Evolutionary conservation across 2,888 invertebrate species (phyloP), one percentile per base, ranked within the genome.

Genomic region (Lathronympha strigana): DNA sequence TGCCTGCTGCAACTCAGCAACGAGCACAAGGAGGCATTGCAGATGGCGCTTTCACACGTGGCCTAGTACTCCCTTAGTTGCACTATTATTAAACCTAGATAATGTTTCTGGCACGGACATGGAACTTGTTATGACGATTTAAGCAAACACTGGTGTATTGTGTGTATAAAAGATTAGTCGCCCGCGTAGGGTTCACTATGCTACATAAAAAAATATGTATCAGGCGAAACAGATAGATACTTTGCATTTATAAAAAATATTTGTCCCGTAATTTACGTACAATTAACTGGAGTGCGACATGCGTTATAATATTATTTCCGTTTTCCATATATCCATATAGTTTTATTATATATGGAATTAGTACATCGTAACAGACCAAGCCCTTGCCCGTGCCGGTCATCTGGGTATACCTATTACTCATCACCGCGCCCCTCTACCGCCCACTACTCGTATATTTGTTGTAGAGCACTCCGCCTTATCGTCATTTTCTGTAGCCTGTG

Each of bases 11-110:
- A 94, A 72, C 92, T 98, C 73, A 94, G 95, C 73, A 93, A 94
- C 63, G 97, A 97, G 76, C 96, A 97, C 84, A 96, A 97, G 84
- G 95, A 96, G 76, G 97, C 97, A 47, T 93, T 98, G 72, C 95
- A 96, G 84, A 92, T 95, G 74, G 96, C 96, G 71, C 92, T 96
- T 68, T 93, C 92, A 8, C 43, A 45, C 19, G 57, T 19, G 71
- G 85, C 92, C 76, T 88, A 89, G 79, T 75, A 68, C 57, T 17
- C 51, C 33, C 62, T 50, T 33, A 51, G 55, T 40, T 55, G 49
- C 45, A 47, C n/a, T 5, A 13, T 47, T 23, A 5, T 3, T n/a
- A 23, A 2, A 13, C 47, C 23, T 47, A 23, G n/a, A 47, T 11
- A 5, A 4, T 47, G n/a, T 13, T 23, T n/a, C 13, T 47, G 47